These are phyloP conservation scores for Pogonocherus hispidulus DNA, from an alignment of 2,888 invertebrate species.

Conservation along the genomic window DNA sequence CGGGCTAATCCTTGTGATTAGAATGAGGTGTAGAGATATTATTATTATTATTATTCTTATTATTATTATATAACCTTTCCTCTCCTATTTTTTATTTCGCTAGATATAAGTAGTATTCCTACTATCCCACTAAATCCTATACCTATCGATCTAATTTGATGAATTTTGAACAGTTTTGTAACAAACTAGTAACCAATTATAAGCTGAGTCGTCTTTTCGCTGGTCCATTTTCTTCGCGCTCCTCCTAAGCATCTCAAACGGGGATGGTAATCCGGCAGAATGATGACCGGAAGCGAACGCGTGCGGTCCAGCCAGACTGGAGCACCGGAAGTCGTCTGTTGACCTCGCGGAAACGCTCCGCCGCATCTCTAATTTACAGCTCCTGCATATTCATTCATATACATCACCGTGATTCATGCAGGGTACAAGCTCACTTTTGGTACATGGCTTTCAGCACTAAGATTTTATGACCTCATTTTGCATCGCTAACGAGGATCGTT, in stretches of 20 bases:
- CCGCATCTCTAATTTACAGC: constrained; percentile 58
- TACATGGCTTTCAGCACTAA: constrained; percentile 1
- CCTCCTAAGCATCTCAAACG: neutral
- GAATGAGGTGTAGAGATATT: too few relatives aligned
- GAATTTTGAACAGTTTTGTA: too few relatives aligned
- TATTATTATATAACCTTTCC: too few relatives aligned
- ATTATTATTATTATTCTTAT: too few relatives aligned
- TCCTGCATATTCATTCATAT: constrained; percentile 56
- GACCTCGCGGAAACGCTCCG: constrained; percentile 62
- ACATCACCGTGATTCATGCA: constrained; percentile 55
- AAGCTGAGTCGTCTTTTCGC: too few relatives aligned
- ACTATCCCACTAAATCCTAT: too few relatives aligned
- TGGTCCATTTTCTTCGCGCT: neutral
- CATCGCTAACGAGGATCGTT: too few relatives aligned
- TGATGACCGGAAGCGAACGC: constrained; percentile 59
- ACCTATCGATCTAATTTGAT: too few relatives aligned
- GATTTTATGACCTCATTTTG: neutral
- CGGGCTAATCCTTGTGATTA: too few relatives aligned
- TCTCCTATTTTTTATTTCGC: too few relatives aligned
- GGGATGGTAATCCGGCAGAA: constrained; percentile 33
- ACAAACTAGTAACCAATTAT: too few relatives aligned
- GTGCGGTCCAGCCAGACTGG: constrained; percentile 55
- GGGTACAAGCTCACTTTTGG: constrained; percentile 12
- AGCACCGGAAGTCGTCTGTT: constrained; percentile 62
- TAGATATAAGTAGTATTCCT: too few relatives aligned